Conservation (phyloP, 2,797 vertebrate genomes). For the Clarias laeviceps region DNA sequence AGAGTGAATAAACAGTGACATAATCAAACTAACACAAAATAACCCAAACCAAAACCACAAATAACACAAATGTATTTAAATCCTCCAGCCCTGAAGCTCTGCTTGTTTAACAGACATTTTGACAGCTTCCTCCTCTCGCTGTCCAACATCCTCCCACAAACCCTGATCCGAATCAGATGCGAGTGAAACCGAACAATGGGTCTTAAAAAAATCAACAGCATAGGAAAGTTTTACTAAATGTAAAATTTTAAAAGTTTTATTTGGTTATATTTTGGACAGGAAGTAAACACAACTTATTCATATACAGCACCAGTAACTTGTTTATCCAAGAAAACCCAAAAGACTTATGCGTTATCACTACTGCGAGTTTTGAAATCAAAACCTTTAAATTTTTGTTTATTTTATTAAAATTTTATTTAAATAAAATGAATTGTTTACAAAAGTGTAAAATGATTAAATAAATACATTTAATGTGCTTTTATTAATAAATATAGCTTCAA, state of each 20-base stretch:
- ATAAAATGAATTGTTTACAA: background rate
- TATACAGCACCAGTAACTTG: background rate
- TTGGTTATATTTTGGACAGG: background rate
- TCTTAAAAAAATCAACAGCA: background rate
- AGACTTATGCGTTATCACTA: background rate
- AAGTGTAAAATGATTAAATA: background rate
- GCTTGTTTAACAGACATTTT: constrained; percentile 28
- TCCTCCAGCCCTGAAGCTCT: constrained; percentile 18
- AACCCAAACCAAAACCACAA: background rate
- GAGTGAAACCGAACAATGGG: background rate
- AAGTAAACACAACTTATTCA: background rate
- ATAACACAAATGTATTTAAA: constrained; percentile 15
- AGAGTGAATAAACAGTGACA: background rate
- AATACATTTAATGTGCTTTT: background rate
- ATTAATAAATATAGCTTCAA: background rate
- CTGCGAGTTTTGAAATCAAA: background rate
- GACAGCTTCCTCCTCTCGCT: constrained; percentile 27
- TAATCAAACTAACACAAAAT: background rate
- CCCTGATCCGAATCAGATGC: background rate
- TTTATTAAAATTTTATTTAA: background rate
- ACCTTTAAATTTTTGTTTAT: background rate
- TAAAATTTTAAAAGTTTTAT: background rate
- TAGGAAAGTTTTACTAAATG: background rate
- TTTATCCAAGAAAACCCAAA: background rate
- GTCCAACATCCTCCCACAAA: constrained; percentile 23